Conservation (phyloP, 1,140 invertebrate genomes). For the Sweltsa coloradensis region DNA sequence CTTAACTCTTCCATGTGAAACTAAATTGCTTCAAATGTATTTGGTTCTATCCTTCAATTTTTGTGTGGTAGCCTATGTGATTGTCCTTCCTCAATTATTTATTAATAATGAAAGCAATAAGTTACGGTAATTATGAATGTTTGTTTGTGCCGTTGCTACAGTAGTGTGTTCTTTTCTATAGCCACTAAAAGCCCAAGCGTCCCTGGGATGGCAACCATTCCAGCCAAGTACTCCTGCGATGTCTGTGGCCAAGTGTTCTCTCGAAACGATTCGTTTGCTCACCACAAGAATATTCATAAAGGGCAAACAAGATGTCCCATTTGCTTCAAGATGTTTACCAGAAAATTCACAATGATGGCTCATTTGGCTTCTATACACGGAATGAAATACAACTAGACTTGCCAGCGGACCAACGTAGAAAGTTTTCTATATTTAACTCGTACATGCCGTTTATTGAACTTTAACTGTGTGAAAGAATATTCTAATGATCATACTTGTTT, state of each 20-base stretch:
- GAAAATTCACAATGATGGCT: slow-evolving; percentile 24
- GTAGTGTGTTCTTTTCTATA: neutral
- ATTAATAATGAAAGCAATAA: neutral
- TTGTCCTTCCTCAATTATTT: neutral
- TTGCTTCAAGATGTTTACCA: slow-evolving; percentile 35
- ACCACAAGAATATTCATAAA: slow-evolving; percentile 39
- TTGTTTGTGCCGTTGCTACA: neutral
- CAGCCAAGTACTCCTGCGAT: slow-evolving; percentile 23
- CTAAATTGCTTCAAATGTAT: too few relatives aligned
- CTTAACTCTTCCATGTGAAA: too few relatives aligned
- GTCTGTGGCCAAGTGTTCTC: slow-evolving; percentile 35
- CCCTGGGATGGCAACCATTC: neutral
- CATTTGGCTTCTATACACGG: slow-evolving; percentile 1
- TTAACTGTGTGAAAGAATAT: too few relatives aligned
- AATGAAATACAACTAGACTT: too few relatives aligned
- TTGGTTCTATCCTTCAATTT: neutral
- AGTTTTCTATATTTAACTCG: too few relatives aligned
- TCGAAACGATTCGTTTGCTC: slow-evolving; percentile 34
- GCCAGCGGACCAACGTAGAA: too few relatives aligned
- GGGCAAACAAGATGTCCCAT: slow-evolving; percentile 38
- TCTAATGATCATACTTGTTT: too few relatives aligned
- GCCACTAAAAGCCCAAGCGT: neutral
- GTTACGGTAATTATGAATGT: neutral
- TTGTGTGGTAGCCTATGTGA: neutral
- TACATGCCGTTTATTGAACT: too few relatives aligned